Base-by-base conservation (phyloP, 30 jellyfish, hydroid and myxozoan species). In the Turritopsis dohrnii region DNA sequence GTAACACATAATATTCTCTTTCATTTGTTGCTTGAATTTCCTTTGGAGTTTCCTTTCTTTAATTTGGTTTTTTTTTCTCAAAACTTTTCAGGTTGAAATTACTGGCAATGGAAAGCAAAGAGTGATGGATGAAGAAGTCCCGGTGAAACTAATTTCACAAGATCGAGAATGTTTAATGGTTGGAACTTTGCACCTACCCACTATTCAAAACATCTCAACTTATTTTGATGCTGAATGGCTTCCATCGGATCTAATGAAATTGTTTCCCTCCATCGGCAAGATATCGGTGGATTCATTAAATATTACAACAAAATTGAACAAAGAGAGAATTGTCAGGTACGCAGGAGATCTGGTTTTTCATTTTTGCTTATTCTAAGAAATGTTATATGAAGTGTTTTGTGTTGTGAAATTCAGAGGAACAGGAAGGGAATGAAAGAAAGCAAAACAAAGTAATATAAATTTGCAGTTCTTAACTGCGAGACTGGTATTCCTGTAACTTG, bases 61-160 rank as follows among this genome's bases (percentile, higher is more conserved):
- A 41, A 41, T 41, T 13, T 41, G 60, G n/a, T n/a, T n/a, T n/a
- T n/a, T n/a, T n/a, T n/a, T n/a, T n/a, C n/a, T n/a, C n/a, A n/a
- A n/a, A n/a, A n/a, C n/a, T 69, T 69, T 69, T 7, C 8, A 69
- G 77, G 28, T 69, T n/a, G 77, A 8, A 7, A n/a, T 69, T 21
- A n/a, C 23, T n/a, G 77, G 77, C 16, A 21, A 69, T 7, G 77
- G 77, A 69, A 23, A 27, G 19, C 77, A 69, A 27, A 69, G 77
- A 19, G 77, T 69, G 28, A n/a, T 69, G 28, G 77, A 69, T n/a
- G 77, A 69, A 27, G 77, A 69, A 27, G 30, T 69, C 31, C 77
- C 77, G 19, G 77, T 69, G 16, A 69, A 69, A 21, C 77, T 69
- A 9, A 27, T 19, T 9, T 27, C 28, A 7, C 31, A n/a, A n/a